phyloP scores from a whole-genome alignment of 1,140 invertebrate genomes.

The Colletes gigas region DNA sequence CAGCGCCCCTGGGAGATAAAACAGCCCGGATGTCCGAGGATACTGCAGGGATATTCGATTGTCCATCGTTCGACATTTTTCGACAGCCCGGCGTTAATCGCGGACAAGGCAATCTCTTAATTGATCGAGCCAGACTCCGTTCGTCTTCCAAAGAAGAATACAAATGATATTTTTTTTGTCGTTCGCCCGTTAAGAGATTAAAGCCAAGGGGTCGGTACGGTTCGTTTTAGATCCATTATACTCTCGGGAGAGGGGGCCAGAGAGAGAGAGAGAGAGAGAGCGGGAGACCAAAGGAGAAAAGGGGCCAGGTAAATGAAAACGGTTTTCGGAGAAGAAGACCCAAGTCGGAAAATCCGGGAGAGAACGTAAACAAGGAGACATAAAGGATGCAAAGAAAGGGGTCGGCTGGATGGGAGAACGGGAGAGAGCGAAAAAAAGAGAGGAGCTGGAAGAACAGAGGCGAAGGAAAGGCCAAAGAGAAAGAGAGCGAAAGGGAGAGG shows the following conservation, averaged over 20 bases:
- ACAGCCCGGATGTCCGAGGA: not conserved
- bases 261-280: no score
- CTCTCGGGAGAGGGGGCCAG: slow-evolving; percentile 39
- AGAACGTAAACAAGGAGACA: slow-evolving; percentile 6
- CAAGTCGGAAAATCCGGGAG: slow-evolving; percentile 19
- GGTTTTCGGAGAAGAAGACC: not conserved
- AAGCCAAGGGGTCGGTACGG: slow-evolving; percentile 69
- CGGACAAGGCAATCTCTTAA: slow-evolving; percentile 72
- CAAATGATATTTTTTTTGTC: slow-evolving; percentile 74
- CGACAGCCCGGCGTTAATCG: not conserved
- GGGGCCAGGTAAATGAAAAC: slow-evolving; percentile 11
- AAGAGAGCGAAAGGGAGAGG: slow-evolving; percentile 40
- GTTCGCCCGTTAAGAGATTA: slow-evolving; percentile 79
- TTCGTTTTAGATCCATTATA: slow-evolving; percentile 79
- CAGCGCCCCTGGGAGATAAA: not conserved
- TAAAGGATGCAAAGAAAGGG: slow-evolving; percentile 17
- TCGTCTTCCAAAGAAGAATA: slow-evolving; percentile 59
- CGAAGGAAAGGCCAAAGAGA: slow-evolving; percentile 30
- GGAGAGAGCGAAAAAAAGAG: slow-evolving; percentile 8
- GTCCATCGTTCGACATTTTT: not conserved
- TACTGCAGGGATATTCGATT: not conserved
- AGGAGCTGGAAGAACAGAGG: not conserved
- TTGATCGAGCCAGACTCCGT: slow-evolving; percentile 61
- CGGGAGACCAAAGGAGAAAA: not conserved
- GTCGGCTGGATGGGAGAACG: slow-evolving; percentile 16